Base-by-base conservation (phyloP, 2,113 vertebrate genomes). In the Serilophus lunatus region DNA sequence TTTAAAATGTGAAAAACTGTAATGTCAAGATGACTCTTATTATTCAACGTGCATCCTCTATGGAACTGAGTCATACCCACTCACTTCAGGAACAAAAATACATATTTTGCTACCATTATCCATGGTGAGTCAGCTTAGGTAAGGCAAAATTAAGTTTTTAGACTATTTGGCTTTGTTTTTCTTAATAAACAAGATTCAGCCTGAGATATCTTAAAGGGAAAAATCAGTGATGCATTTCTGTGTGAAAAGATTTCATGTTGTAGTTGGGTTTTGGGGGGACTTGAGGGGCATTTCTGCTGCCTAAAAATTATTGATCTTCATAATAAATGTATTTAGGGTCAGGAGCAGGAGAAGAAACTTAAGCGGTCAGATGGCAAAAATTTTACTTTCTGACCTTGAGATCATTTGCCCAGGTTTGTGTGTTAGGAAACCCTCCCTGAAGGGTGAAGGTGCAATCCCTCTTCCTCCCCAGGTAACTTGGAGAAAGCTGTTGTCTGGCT, bases 11-110 rank as follows among this genome's bases (percentile, higher is more conserved):
- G 71, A 56, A 91, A 76, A 90, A 6, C 28, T 7, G 10, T 40
- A 29, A 6, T 2, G 1, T 50, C 26, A 35, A 50, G 61, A 38
- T 45, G 69, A 20, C 17, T 31, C 74, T 91, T 31, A 22, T 65
- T 86, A 25, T 72, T 96, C 57, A 56, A 0, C 1, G 0, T 29
- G 14, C 45, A 16, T 72, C 49, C 42, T 80, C 57, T 40, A 1
- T 19, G 22, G 51, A 20, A 45, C 50, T 94, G 89, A 94, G 61
- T 95, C 88, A 81, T 63, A 78, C 83, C 40, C 68, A 45, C 44
- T 85, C 44, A 11, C 65, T 82, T 80, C 50, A 44, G 71, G 70
- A 42, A 57, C 47, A 74, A 83, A 94, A 90, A 12, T 26, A 7
- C 47, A 0, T 45, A 18, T 72, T 87, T 93, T 86, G 23, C 71